Conservation (phyloP, 2,113 vertebrate species). For the Pomatostomus ruficeps region DNA sequence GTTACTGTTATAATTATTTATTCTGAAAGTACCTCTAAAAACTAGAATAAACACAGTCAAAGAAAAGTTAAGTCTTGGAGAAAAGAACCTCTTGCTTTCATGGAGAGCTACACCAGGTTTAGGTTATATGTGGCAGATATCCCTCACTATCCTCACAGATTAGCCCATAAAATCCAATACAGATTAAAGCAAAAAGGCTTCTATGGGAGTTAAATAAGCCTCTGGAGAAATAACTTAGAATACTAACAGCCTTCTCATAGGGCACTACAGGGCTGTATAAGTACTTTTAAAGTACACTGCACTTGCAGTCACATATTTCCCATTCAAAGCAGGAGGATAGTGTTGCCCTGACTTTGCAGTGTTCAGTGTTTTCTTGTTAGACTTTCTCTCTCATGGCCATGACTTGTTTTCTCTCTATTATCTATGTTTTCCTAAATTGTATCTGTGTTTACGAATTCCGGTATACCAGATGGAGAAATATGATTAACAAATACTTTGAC, state of each 20-base stretch:
- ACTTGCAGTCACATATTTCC: neutral
- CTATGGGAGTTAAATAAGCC: neutral
- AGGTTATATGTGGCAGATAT: neutral
- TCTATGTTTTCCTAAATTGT: too few relatives aligned
- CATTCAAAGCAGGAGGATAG: neutral
- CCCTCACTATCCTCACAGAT: neutral
- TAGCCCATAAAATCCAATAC: neutral
- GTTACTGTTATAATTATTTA: neutral
- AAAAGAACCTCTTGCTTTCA: neutral
- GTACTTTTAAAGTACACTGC: neutral
- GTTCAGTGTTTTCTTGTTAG: too few relatives aligned
- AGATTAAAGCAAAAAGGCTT: neutral
- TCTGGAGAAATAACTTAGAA: neutral
- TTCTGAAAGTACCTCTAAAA: neutral
- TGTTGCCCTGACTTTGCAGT: too few relatives aligned
- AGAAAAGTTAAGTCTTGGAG: neutral
- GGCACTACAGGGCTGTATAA: neutral
- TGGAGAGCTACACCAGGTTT: neutral
- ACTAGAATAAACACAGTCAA: neutral
- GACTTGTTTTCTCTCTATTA: too few relatives aligned
- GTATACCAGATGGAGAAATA: too few relatives aligned
- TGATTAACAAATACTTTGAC: too few relatives aligned
- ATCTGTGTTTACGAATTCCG: too few relatives aligned
- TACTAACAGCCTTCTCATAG: neutral
- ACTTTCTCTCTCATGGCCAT: too few relatives aligned